A percentile compares a stretch with the other conserved stretches of the same genome.
Conservation (phyloP, 2,888 invertebrate species). For the Alcis repandata region DNA sequence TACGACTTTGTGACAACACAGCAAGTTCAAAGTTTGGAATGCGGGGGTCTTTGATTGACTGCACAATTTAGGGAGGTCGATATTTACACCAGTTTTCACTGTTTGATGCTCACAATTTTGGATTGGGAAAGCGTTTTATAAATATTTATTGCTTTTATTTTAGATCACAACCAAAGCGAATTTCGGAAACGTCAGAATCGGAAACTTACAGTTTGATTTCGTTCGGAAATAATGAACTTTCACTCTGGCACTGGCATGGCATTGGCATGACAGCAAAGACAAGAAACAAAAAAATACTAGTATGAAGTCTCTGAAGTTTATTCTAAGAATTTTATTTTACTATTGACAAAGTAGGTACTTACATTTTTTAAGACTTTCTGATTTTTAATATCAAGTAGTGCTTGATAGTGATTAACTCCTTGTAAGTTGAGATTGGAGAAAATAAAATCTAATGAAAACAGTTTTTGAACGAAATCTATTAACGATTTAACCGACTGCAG, state of each 20-base stretch:
- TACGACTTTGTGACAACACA: constrained; percentile 52
- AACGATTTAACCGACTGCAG: background rate
- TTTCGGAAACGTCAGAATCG: constrained; percentile 12
- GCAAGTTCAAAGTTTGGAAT: constrained; percentile 45
- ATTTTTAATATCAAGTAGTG: no score
- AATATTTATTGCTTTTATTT: background rate
- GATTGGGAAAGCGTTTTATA: background rate
- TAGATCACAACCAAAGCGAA: constrained; percentile 16
- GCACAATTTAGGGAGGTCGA: background rate
- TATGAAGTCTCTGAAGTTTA: no score
- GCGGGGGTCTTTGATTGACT: background rate
- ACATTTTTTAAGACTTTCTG: no score
- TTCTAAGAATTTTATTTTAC: no score
- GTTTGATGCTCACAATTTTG: background rate
- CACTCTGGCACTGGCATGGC: constrained; percentile 14
- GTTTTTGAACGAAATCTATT: constrained; percentile 6
- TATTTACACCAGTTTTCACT: background rate
- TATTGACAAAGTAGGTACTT: no score
- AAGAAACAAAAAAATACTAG: no score
- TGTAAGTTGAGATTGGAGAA: no score
- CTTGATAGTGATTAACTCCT: no score
- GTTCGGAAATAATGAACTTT: constrained; percentile 21
- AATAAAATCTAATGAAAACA: background rate
- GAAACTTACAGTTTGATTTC: background rate
- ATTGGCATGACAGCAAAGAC: background rate